Base-by-base conservation (phyloP, 2,797 vertebrate genomes). In the Dallia pectoralis region DNA sequence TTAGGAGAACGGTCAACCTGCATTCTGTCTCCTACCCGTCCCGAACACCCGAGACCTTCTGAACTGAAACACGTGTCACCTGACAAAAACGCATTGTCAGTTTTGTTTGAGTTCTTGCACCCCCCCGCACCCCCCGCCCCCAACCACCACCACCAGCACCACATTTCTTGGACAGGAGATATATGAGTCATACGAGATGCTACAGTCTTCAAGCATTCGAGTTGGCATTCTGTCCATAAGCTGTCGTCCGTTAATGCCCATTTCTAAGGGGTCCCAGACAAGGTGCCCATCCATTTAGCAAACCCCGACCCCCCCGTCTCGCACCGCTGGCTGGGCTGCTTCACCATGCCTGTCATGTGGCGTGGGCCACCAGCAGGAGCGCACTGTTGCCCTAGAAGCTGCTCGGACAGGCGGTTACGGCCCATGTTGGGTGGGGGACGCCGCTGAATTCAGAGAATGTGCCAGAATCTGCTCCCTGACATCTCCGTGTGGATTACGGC, bases 401-500 rank as follows among this genome's bases (percentile, higher is more conserved):
- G 30, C 5, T 22, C 22, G 53, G 12, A 40, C 4, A 18, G 25
- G 40, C 33, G 64, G 56, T 22, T 59, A 71, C 59, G 72, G 70
- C 79, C 77, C 75, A 62, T 71, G 62, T 49, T 69, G 77, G 88
- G 65, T 49, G 70, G 77, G 88, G 77, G 82, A 53, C 22, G 11
- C 70, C 44, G 71, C 32, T 78, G 75, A 78, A 72, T 78, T 82
- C 70, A 76, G 79, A 81, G 72, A 85, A 80, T 84, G 75, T 78
- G 81, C 71, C n/a, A n/a, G n/a, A 71, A 77, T 69, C 67, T 77
- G 75, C 70, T 82, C 74, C 63, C 64, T 87, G 80, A 87, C 79
- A 83, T 89, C 74, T 84, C 77, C 73, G 56, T 74, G 76, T 77
- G 79, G 82, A 82, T 81, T 83, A 80, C 44, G 59, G 51, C 74